Base-by-base conservation (phyloP, 1,140 invertebrate genomes). In the Sminthurinus signatus region DNA sequence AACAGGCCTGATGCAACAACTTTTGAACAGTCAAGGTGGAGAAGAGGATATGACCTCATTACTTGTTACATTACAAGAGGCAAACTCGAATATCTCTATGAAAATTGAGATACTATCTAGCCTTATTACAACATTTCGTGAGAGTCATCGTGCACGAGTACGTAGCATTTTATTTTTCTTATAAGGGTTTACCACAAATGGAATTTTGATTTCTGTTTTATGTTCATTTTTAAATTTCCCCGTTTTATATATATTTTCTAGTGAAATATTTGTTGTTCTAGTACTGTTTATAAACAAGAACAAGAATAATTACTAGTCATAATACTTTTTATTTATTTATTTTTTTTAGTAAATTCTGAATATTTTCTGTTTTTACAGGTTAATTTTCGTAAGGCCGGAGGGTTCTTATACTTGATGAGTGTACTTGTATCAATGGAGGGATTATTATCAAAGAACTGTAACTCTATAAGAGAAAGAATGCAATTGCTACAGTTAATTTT, bases 401-500 rank as follows among this genome's bases (percentile, higher is more conserved):
- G 96, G 17, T 99, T 98, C 78, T 90, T 98, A 0, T 98, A 97
- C 76, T 86, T 98, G 0, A 95, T 96, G 78, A 96, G 93, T 69
- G 90, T 98, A 2, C 80, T 99, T 14, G 90, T 96, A 0, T 91
- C 91, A 1, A 81, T 99, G 94, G 98, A 78, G 88, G 88, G 5
- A 88, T 87, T 75, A 78, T 96, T 14, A 73, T 73, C 31, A 80
- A 78, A 73, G 75, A 75, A 80, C 61, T 75, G 79, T 21, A 73
- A 73, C 2, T 81, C 88, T 69, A 80, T 88, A 12, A 36, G 67
- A 21, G 59, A 68, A 19, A 10, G 64, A 46, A 69, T 72, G 70
- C 61, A 61, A 17, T 39, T 67, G 23, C 31, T 72, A 25, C 70
- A 72, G 25, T 39, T 36, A 75, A 94, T 36, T 78, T 98, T 60